Percentiles rank a stretch among this genome's conserved stretches.
Conservation (phyloP, 2,113 vertebrate genomes). For the Petroica traversi region DNA sequence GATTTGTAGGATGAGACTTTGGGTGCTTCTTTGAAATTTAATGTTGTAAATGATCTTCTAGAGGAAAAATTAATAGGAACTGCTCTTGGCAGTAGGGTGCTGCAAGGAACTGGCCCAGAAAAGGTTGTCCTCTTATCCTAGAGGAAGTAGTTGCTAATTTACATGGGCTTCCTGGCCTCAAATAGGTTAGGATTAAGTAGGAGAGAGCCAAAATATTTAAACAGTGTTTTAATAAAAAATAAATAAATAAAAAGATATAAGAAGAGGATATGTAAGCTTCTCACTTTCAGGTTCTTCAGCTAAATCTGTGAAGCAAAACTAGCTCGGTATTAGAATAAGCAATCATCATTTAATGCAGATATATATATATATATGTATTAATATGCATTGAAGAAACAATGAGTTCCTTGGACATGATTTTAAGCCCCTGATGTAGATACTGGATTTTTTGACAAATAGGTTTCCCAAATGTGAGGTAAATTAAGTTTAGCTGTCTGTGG, state of each 20-base stretch:
- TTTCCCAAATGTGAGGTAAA: background rate
- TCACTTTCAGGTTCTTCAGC: background rate
- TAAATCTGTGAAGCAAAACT: background rate
- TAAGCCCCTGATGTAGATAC: background rate
- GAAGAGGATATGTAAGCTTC: background rate
- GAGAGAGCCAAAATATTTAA: background rate
- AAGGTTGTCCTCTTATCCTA: background rate
- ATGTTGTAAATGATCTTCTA: background rate
- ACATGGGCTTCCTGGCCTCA: background rate
- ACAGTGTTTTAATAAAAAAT: background rate
- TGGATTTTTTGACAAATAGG: background rate
- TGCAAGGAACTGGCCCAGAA: background rate
- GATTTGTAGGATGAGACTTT: background rate
- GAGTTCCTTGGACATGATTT: background rate
- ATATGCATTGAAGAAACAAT: background rate
- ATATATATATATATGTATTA: too few relatives aligned
- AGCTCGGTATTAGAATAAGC: background rate
- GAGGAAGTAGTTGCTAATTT: background rate
- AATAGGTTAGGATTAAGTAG: background rate
- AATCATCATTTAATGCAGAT: background rate
- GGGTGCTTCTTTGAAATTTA: background rate
- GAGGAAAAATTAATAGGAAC: background rate
- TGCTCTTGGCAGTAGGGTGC: background rate
- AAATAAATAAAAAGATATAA: background rate
- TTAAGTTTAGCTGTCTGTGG: background rate